Evolutionary conservation across 1,140 invertebrate genomes (phyloP), one percentile per base, ranked within the genome.

Genomic region (Bombyx mandarina): DNA sequence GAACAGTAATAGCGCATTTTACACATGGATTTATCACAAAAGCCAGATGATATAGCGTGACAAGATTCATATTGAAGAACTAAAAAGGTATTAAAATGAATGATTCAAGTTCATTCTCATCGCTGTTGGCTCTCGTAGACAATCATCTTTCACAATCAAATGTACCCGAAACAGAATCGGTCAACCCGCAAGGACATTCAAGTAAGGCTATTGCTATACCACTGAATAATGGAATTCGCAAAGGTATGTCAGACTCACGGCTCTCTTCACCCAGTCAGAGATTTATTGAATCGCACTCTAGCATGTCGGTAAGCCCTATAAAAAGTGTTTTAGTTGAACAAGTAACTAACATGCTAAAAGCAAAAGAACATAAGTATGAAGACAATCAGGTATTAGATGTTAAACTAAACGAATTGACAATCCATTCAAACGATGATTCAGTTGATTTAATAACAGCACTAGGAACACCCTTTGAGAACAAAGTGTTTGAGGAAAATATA

Each of bases 281-380:
- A 50, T 43, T 79, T 51, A 67, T 69, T 35, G 55, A 74, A 55
- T 71, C 77, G 10, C 62, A 61, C 2, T 64, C 76, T 43, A 65
- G 60, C 55, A 46, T 62, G 7, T 66, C 65, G 46, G 67, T 76
- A 12, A 80, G 72, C 52, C 70, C 77, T 8, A 83, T 82, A 53
- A 58, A 62, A 47, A 66, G 65, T 62, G 68, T 81, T 7, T 64
- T 85, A 18, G 67, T 73, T 48, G 65, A 72, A 60, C 77, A 85
- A 65, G 60, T 85, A 8, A 64, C 71, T 1, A 85, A 83, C 56
- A 85, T 79, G 73, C 61, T 83, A 10, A 77, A 69, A 68, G 73
- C 77, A 4, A 82, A 76, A 71, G 75, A 83, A 61, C 64, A 61
- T 9, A 66, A 66, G 47, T 58, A 73, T 55, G 71, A 79, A 57